Conservation (phyloP, 2,113 vertebrate genomes). For the Galemys pyrenaicus region DNA sequence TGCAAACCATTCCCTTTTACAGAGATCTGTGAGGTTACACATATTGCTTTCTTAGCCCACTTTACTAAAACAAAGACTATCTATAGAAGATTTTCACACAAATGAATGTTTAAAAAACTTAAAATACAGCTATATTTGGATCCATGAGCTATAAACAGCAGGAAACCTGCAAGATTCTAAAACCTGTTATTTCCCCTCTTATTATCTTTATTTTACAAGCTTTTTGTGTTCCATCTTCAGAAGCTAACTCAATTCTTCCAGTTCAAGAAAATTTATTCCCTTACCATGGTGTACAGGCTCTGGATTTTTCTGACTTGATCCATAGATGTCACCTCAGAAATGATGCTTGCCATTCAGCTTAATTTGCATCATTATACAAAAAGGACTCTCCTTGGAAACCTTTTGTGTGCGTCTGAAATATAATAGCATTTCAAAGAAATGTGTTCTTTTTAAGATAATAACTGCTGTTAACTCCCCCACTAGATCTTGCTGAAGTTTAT, state of each 20-base stretch:
- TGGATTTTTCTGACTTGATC: slow-evolving; percentile 59
- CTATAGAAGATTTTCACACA: slow-evolving; percentile 62
- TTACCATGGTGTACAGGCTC: background rate
- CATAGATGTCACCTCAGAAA: slow-evolving; percentile 57
- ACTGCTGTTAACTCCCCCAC: slow-evolving; percentile 75
- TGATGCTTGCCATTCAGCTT: slow-evolving; percentile 50
- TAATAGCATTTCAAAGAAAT: slow-evolving; percentile 77
- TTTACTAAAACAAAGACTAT: slow-evolving; percentile 19
- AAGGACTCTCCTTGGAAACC: slow-evolving; percentile 76
- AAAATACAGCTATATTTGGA: slow-evolving; percentile 67
- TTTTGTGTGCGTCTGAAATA: slow-evolving; percentile 70
- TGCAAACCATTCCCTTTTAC: slow-evolving; percentile 24
- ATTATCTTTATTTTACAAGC: slow-evolving; percentile 42
- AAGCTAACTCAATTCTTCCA: background rate
- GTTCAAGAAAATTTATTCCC: slow-evolving; percentile 34
- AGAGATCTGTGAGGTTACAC: background rate
- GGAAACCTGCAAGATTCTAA: slow-evolving; percentile 57
- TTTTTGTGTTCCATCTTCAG: slow-evolving; percentile 7
- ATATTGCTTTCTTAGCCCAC: background rate
- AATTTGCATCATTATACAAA: slow-evolving; percentile 68
- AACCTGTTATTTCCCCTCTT: slow-evolving; percentile 24
- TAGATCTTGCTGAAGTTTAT: slow-evolving; percentile 70
- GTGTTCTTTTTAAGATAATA: slow-evolving; percentile 76
- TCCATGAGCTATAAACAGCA: slow-evolving; percentile 59
- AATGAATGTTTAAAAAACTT: slow-evolving; percentile 62